A percentile compares a stretch with the other conserved stretches of the same genome.
phyloP scores from a whole-genome alignment of 2,888 invertebrate species.

The Chalcosyrphus nemorum region DNA sequence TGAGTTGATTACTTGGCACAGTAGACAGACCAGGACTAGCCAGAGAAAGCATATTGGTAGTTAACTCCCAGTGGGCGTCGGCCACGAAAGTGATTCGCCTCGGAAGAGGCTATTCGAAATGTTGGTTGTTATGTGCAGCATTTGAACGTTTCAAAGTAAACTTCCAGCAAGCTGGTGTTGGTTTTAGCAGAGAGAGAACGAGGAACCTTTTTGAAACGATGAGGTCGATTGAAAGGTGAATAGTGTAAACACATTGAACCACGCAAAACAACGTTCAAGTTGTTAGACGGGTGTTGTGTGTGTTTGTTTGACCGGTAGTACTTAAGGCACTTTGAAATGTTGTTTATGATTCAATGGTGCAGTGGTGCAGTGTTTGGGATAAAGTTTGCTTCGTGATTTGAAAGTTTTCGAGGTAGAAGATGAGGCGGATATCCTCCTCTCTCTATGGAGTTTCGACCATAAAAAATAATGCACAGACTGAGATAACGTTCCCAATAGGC shows the following conservation, averaged over 20 bases:
- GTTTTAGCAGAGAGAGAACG: constrained; percentile 23
- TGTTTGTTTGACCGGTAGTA: constrained; percentile 47
- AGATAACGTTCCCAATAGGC: no score
- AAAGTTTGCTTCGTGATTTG: not conserved
- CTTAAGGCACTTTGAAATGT: constrained; percentile 47
- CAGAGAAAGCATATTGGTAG: no score
- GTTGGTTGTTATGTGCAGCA: constrained; percentile 27
- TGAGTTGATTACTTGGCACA: constrained; percentile 48
- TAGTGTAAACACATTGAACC: constrained; percentile 43
- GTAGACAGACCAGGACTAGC: no score
- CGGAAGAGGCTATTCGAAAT: constrained; percentile 47
- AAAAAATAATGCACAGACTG: no score
- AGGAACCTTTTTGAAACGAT: constrained; percentile 26
- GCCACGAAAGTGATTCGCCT: constrained; percentile 43
- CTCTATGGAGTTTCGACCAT: no score
- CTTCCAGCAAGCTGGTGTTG: constrained; percentile 2
- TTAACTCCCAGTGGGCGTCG: constrained; percentile 9
- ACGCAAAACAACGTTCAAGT: constrained; percentile 35
- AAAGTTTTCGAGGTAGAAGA: not conserved
- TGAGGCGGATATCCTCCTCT: no score
- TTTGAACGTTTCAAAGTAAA: constrained; percentile 53
- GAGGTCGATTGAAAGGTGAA: constrained; percentile 54
- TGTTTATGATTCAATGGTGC: constrained; percentile 40
- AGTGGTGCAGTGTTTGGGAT: not conserved
- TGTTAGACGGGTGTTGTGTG: constrained; percentile 44